Percentiles rank a stretch among this genome's conserved stretches.
Evolutionary conservation across 2,113 vertebrate species (phyloP).

Genomic region (Danionella cerebrum): DNA sequence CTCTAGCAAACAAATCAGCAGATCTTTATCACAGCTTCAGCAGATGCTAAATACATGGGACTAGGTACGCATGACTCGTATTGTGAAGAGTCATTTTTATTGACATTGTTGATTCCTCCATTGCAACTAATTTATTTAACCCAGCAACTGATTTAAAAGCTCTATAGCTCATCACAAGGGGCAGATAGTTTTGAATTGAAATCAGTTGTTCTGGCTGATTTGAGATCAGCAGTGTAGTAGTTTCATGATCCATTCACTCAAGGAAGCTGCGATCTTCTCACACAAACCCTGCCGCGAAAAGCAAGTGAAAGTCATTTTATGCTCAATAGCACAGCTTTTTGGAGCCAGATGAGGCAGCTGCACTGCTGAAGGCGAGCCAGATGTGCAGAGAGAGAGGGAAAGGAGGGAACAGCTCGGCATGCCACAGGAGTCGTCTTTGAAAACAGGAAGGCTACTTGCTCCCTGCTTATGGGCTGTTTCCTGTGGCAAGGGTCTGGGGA

Average conservation of each 20-base stretch:
- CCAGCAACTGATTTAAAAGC: too few relatives aligned
- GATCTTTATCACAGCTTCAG: too few relatives aligned
- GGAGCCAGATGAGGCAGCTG: slow-evolving; percentile 39
- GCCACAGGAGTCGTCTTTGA: slow-evolving; percentile 73
- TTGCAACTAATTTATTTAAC: too few relatives aligned
- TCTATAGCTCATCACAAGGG: too few relatives aligned
- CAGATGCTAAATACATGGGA: too few relatives aligned
- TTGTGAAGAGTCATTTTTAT: too few relatives aligned
- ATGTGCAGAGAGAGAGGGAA: slow-evolving; percentile 57
- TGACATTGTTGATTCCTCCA: too few relatives aligned
- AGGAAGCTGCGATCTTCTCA: slow-evolving; percentile 1
- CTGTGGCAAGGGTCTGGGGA: slow-evolving; percentile 76
- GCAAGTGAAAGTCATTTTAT: slow-evolving; percentile 12
- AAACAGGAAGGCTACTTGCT: slow-evolving; percentile 95
- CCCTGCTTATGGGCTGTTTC: slow-evolving; percentile 75
- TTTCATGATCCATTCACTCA: neutral
- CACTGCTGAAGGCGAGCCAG: slow-evolving; percentile 64
- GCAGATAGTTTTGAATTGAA: neutral
- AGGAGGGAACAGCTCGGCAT: slow-evolving; percentile 67
- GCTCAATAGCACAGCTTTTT: slow-evolving; percentile 42
- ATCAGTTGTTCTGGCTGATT: neutral
- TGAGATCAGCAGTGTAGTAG: neutral
- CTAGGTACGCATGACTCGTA: too few relatives aligned
- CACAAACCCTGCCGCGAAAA: neutral
- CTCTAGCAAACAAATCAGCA: too few relatives aligned